Conservation (phyloP, 2,113 vertebrate genomes). For the Ptilonorhynchus violaceus region DNA sequence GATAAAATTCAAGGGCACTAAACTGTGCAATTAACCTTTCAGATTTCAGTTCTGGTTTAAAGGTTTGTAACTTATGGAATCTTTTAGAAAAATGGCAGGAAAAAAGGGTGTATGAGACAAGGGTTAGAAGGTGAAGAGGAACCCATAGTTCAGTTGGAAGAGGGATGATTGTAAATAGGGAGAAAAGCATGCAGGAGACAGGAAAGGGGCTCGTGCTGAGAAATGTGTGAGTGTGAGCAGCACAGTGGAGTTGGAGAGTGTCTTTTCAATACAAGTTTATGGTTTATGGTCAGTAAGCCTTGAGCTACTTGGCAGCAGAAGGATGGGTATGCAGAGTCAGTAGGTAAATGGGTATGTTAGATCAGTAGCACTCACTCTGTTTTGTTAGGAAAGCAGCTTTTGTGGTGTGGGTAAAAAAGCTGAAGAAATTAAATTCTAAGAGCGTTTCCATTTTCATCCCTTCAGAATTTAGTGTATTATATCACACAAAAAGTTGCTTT, state of each 20-base stretch:
- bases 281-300: background rate
- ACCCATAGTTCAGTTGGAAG: background rate
- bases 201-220: fast-evolving
- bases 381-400: background rate
- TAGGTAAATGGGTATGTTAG: background rate
- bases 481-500: background rate
- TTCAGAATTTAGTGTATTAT: background rate
- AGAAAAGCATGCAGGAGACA: fast-evolving
- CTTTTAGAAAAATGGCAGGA: background rate
- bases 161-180: background rate
- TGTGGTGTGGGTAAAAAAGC: background rate
- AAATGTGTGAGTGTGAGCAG: background rate
- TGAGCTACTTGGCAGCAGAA: background rate
- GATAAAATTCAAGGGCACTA: background rate
- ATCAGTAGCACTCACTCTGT: background rate
- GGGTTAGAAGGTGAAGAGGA: background rate
- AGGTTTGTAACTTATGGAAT: background rate
- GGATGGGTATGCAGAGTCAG: background rate
- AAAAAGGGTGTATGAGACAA: background rate
- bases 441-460: background rate
- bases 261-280: background rate
- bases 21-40: slow-evolving; percentile 2
- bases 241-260: background rate
- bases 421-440: background rate
- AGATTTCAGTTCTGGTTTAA: background rate